Base-by-base conservation (phyloP, 23 tunicate genomes). In the Trididemnum clinides region DNA sequence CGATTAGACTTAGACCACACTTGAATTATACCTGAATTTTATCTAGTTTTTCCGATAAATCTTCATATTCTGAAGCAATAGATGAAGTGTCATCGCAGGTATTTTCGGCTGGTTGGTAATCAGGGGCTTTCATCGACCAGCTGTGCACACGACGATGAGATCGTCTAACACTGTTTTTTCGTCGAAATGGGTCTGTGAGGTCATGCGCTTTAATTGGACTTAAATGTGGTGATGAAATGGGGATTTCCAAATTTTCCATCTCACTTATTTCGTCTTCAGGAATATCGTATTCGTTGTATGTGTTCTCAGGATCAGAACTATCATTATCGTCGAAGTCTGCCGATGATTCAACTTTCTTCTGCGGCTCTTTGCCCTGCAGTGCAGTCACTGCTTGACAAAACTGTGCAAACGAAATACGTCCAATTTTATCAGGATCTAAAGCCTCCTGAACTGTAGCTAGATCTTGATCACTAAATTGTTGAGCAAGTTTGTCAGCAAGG, bases 231-330 rank as follows among this genome's bases (percentile, higher is more conserved):
- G 97, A 92, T 78, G 87, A 91, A 22, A 91, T 86, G 31, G 83
- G 37, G 4, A 87, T 86, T 33, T 92, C 88, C 58, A 87, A 87
- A 32, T 83, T 92, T 51, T 92, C 91, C 97, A 92, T 92, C 59
- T 85, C 88, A 29, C 64, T 63, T 1, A 57, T 86, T 44, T 94
- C 98, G 39, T 85, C 92, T 19, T 94, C 98, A 4, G 88, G 80
- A 33, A 91, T 38, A 64, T 94, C 98, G 86, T 94, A 94, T 51
- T 94, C 98, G 90, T 94, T 94, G 81, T 94, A 94, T 32, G 98
- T 89, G 82, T 81, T 82, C 38, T 94, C 98, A 23, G 94, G 98
- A 62, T 94, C 98, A 30, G 98, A 94, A 50, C 75, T 82, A 19
- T 88, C 91, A n/a, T 85, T 75, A 81, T 94, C 91, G 18, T 64